phyloP scores from a whole-genome alignment of 2,888 invertebrate species.

The Mactromeris polynyma region DNA sequence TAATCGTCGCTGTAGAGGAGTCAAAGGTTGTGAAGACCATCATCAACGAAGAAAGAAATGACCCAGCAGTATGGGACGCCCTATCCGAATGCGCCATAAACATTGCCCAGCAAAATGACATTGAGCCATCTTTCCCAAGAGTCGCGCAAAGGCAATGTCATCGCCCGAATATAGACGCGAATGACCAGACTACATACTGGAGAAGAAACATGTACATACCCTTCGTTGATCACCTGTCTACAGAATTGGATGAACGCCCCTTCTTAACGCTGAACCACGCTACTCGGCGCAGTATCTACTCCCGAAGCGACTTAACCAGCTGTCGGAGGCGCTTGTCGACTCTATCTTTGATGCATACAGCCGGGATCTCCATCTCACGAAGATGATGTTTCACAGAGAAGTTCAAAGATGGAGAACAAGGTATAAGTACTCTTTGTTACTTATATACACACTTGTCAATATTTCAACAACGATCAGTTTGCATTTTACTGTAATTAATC shows the following conservation, averaged over 20 bases:
- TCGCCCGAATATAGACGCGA: neutral
- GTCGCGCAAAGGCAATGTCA: neutral
- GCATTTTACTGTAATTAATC: too few relatives aligned
- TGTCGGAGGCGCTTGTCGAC: neutral
- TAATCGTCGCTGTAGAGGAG: conserved; percentile 27
- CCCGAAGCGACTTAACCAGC: neutral
- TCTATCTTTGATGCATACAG: conserved; percentile 17
- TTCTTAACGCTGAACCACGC: neutral
- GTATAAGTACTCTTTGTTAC: too few relatives aligned
- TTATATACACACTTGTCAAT: too few relatives aligned
- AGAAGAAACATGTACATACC: neutral
- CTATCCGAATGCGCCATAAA: neutral
- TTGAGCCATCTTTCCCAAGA: neutral
- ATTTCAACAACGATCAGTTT: too few relatives aligned
- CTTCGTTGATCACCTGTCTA: neutral
- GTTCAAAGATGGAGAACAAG: neutral
- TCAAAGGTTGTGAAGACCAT: conserved; percentile 3
- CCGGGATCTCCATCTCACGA: too few relatives aligned
- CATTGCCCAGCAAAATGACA: neutral
- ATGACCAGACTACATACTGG: neutral
- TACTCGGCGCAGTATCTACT: neutral
- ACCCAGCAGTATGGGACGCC: conserved; percentile 27
- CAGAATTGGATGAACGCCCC: neutral
- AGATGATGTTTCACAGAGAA: conserved; percentile 18
- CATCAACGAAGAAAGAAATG: conserved; percentile 3